Evolutionary conservation across 2,888 invertebrate genomes (phyloP).

Genomic region (Cheilosia grossa): DNA sequence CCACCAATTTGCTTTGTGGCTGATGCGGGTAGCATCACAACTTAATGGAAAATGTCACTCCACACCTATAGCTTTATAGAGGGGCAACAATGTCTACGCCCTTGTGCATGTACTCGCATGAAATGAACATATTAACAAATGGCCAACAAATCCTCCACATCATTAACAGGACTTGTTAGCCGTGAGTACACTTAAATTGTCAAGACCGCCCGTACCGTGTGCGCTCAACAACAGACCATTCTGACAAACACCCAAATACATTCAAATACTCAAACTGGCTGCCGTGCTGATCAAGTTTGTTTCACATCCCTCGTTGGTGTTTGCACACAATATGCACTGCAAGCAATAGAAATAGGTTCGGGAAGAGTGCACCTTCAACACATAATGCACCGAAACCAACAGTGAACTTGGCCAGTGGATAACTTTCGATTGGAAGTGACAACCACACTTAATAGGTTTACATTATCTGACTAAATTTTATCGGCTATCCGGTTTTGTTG

Average conservation of each 20-base stretch:
- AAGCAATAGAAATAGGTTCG: constrained; percentile 34
- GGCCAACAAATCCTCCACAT: constrained; percentile 52
- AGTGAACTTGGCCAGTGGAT: constrained; percentile 53
- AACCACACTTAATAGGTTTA: constrained; percentile 71
- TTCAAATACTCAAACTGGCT: constrained; percentile 41
- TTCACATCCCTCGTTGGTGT: background rate
- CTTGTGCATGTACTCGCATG: background rate
- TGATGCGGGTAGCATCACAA: background rate
- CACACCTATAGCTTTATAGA: background rate
- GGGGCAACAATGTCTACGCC: background rate
- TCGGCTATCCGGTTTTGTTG: constrained; percentile 59
- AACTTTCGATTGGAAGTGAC: constrained; percentile 69
- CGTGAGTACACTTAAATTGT: constrained; percentile 10
- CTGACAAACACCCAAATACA: constrained; percentile 23
- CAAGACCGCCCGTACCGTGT: constrained; percentile 3
- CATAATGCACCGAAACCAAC: constrained; percentile 45
- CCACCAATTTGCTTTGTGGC: too few relatives aligned
- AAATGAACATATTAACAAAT: constrained; percentile 29
- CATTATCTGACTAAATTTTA: constrained; percentile 65
- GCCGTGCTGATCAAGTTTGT: constrained; percentile 46
- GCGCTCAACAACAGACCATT: background rate
- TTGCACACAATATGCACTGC: constrained; percentile 2
- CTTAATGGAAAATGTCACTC: constrained; percentile 23
- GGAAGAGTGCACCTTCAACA: constrained; percentile 44
- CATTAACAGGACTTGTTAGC: constrained; percentile 40